Conservation (phyloP, 1,140 invertebrate species). For the Radopholus similis region DNA sequence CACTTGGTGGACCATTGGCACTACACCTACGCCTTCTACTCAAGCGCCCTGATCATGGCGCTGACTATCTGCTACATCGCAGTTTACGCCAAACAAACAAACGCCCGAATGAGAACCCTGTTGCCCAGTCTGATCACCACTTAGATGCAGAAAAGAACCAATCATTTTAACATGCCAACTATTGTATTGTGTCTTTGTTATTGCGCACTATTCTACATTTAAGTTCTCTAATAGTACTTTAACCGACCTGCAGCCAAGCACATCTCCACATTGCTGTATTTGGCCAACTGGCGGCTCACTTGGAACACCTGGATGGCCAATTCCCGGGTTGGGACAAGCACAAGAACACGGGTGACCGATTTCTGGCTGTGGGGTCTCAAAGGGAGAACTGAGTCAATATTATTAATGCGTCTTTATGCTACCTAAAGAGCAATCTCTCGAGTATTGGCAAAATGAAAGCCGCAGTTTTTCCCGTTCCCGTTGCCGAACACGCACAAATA, state of each 20-base stretch:
- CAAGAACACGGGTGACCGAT: constrained; percentile 76
- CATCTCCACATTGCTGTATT: constrained; percentile 72
- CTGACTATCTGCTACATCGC: constrained; percentile 51
- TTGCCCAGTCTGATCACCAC: constrained; percentile 48
- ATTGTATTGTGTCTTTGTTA: background rate
- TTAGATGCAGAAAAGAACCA: constrained; percentile 29
- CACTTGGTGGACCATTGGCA: constrained; percentile 53
- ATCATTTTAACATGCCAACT: background rate
- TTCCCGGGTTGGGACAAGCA: constrained; percentile 92
- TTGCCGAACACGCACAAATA: constrained; percentile 91
- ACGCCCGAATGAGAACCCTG: constrained; percentile 45
- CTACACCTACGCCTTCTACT: constrained; percentile 59
- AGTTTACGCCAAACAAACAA: constrained; percentile 56
- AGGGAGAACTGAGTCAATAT: background rate
- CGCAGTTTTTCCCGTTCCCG: constrained; percentile 93
- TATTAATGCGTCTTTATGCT: background rate
- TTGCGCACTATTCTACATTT: background rate
- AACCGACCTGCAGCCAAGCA: constrained; percentile 63
- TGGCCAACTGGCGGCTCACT: constrained; percentile 76
- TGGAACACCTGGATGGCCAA: constrained; percentile 70
- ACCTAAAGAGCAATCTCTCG: constrained; percentile 79
- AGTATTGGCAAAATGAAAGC: constrained; percentile 96
- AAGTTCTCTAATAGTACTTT: background rate
- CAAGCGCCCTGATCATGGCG: constrained; percentile 42
- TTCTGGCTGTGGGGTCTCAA: constrained; percentile 63